Evolutionary conservation across 2,888 invertebrate genomes (phyloP), one percentile per base, ranked within the genome.

Genomic region (Bombylius discolor): DNA sequence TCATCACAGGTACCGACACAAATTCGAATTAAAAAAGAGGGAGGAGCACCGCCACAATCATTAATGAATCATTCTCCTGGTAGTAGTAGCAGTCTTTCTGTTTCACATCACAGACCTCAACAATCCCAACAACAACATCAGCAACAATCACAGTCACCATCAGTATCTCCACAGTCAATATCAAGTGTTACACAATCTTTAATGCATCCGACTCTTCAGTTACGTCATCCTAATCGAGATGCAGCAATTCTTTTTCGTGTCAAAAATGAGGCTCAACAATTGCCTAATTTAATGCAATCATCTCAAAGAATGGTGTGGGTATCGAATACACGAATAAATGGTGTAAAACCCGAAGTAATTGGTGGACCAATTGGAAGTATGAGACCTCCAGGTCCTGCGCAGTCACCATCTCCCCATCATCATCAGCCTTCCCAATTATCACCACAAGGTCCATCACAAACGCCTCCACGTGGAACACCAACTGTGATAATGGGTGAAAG

Each of bases 401-500:
- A 70, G 47, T 72, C 71, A 42, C 72, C 72, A 5, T 72, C 72
- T 49, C 72, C 73, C 53, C 69, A 71, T 53, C 70, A 73, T 59
- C 68, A 67, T 51, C 68, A 70, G 42, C 72, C 69, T 32, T 68
- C 64, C 62, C 74, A 74, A 59, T 62, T 73, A 31, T 72, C 71
- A 48, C 72, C 73, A 23, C 71, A 70, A 62, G 70, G 76, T 65
- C 69, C 74, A 60, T 72, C 71, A 33, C 74, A 72, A 64, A 72
- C 71, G 36, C 71, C 73, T 58, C 71, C 73, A 6, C 81, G 76
- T 67, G 85, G 72, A 66, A 86, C 92, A 52, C 92, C 93, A 39
- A 89, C 90, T 51, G 92, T 92, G 60, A 89, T 93, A 63, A 91
- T 93, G 91, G 92, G 92, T 51, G 92, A 93, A 73, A 89, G 90